Base-by-base conservation (phyloP, 1,140 invertebrate genomes). In the Ceratitis capitata region DNA sequence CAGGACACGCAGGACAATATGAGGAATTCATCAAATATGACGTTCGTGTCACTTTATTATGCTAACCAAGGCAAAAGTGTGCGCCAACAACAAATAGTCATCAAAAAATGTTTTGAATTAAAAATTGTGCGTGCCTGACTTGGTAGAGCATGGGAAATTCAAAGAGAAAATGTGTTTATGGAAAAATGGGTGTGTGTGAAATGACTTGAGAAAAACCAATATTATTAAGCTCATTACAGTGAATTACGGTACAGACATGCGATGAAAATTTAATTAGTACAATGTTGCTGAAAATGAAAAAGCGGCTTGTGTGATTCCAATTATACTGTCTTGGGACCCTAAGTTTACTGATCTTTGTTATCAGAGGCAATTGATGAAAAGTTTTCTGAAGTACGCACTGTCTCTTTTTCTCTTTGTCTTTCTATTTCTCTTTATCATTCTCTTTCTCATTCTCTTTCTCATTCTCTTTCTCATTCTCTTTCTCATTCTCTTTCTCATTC, bases 1-100 rank as follows among this genome's bases (percentile, higher is more conserved):
- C n/a, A n/a, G n/a, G 61, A 7, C 61, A 69, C 61, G 61, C 61
- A 69, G 61, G 32, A 69, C 61, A 69, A 35, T 69, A 69, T 69
- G 61, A 35, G 29, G 39, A 69, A 69, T 69, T 69, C 32, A 39
- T 69, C 61, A 69, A 69, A 39, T 69, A 39, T 69, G 61, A 35
- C 61, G 39, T 69, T 69, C 29, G 61, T 69, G 32, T 69, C 29
- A 35, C 39, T 69, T 69, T 69, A 69, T 39, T 39, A 69, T 69
- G 61, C 61, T 35, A 35, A 39, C 12, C 39, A 69, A 69, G 61
- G 3, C 29, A 39, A 39, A 19, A 69, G 32, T 69, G 32, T 35
- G 12, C 32, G 29, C 0, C 29, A 69, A 69, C 58, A 61, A 32
- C 32, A 61, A 61, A 61, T 14, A 16, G 2, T 2, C 29, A 32